A percentile compares a stretch with the other conserved stretches of the same genome.
Evolutionary conservation across 2,113 vertebrate genomes (phyloP).

Genomic region (Callipepla californica): DNA sequence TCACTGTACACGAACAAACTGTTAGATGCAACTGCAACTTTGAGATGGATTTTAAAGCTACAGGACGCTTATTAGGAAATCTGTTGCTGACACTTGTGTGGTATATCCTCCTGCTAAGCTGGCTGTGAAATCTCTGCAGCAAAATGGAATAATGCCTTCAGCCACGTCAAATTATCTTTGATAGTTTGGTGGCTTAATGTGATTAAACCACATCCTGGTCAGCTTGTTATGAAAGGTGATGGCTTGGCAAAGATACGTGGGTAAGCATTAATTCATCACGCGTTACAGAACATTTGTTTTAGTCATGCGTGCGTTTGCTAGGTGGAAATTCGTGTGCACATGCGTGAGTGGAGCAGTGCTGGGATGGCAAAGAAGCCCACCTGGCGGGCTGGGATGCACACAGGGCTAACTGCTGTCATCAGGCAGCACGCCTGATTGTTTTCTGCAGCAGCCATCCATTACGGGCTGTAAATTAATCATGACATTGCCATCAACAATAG

Average conservation of each 20-base stretch:
- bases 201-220: slow-evolving; percentile 48
- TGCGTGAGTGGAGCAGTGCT: background rate
- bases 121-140: background rate
- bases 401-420: background rate
- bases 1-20: background rate
- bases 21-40: background rate
- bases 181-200: slow-evolving; percentile 19
- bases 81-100: background rate
- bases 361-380: fast-evolving
- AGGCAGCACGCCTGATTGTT: background rate
- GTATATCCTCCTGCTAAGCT: background rate
- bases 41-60: background rate
- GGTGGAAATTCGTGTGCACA: background rate
- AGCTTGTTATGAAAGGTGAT: background rate
- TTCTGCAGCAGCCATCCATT: background rate
- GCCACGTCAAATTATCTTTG: background rate
- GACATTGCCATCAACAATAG: background rate
- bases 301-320: background rate
- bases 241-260: background rate
- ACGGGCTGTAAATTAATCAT: background rate
- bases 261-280: background rate
- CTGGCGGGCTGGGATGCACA: background rate
- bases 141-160: background rate
- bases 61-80: background rate
- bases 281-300: background rate